Percentiles rank a stretch among this genome's conserved stretches.
These are phyloP conservation scores for Hydropotes inermis DNA, from an alignment of 2,113 vertebrate genomes.

Conservation along the genomic window DNA sequence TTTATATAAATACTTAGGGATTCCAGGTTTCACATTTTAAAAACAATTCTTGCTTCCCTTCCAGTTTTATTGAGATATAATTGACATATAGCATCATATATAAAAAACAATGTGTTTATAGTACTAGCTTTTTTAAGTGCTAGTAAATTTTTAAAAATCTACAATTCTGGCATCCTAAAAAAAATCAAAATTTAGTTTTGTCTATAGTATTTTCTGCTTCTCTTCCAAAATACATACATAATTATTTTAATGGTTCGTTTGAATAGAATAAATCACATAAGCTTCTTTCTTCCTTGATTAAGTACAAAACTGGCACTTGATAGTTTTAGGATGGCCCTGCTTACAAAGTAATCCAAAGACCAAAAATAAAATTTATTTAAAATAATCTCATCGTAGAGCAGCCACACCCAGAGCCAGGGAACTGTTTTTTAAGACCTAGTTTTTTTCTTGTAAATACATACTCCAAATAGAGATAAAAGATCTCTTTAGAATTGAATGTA, in stretches of 20 bases:
- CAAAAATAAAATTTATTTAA: constrained; percentile 52
- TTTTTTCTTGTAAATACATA: constrained; percentile 27
- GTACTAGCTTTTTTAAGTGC: background rate
- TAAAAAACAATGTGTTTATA: background rate
- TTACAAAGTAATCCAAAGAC: constrained; percentile 39
- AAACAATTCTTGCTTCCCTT: background rate
- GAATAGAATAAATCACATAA: background rate
- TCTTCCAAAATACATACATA: background rate
- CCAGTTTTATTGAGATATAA: background rate
- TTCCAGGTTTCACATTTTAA: constrained; percentile 9
- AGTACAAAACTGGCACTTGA: constrained; percentile 3
- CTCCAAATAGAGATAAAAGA: background rate
- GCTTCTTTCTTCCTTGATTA: background rate
- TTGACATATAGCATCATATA: background rate
- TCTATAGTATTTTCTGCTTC: background rate
- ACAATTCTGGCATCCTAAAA: background rate
- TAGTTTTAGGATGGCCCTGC: constrained; percentile 28
- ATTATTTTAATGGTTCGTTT: constrained; percentile 36
- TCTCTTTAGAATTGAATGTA: constrained; percentile 32
- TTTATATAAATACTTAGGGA: background rate
- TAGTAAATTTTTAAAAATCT: background rate
- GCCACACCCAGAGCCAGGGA: background rate
- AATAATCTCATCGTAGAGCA: constrained; percentile 46
- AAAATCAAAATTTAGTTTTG: constrained; percentile 25
- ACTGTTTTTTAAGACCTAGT: constrained; percentile 36